Base-by-base conservation (phyloP, 2,113 vertebrate genomes). In the Laterallus jamaicensis region DNA sequence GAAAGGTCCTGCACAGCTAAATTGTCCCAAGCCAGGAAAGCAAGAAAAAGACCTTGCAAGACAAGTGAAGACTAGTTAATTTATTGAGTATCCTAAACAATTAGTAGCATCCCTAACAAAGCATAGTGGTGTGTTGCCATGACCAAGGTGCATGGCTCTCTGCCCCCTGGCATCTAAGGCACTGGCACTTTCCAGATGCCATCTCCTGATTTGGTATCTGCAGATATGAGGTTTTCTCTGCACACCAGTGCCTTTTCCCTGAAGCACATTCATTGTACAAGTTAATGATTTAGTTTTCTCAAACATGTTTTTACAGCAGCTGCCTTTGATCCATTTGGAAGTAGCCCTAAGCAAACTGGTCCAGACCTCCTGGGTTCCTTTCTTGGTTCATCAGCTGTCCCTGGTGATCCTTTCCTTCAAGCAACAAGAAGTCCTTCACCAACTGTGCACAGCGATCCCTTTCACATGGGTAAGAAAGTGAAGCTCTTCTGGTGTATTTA, bases 361-460 rank as follows among this genome's bases (percentile, higher is more conserved):
- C 98, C 99, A 88, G 99, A 99, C 96, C 97, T 99, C 93, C 98
- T 99, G 97, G 98, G 99, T 12, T 98, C 98, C 70, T 99, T 99
- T 92, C 98, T 99, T 71, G 98, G 98, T 92, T 98, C 98, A 94
- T 98, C 99, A 94, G 98, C 97, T 80, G 90, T 97, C 93, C 97
- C 98, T 73, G 96, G 98, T 78, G 99, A 99, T 97, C 98, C 98
- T 85, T 99, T 99, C 96, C 98, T 99, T 95, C 99, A 99, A 97
- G 98, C 98, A 62, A 98, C 99, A 64, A 98, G 98, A 95, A 99
- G 99, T 93, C 98, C 99, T 90, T 99, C 99, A 55, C 99, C 99
- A 75, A 99, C 98, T 49, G 97, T 99, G 94, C 99, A 99, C 90
- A 97, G 96, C 14, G 97, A 98, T 86, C 98, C 98, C 82, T 98